Evolutionary conservation across 2,797 vertebrate genomes (phyloP).

Genomic region (Lepilemur septentrionalis): DNA sequence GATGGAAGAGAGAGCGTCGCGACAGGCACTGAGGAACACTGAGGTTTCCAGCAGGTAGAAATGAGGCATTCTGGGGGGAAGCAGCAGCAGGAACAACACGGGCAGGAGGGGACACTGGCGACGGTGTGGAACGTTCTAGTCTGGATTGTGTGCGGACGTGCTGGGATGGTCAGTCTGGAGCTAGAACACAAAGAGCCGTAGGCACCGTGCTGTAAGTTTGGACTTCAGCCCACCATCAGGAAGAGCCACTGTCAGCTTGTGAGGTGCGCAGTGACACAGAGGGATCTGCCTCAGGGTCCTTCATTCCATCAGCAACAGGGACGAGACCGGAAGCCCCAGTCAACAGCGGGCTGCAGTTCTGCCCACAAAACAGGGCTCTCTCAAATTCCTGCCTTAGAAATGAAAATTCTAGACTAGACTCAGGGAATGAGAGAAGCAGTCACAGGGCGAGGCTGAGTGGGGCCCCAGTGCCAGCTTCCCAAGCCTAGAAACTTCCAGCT

Average conservation of each 20-base stretch:
- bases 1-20: rapidly evolving
- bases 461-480: background rate
- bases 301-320: background rate
- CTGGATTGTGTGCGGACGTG: no score
- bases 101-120: background rate
- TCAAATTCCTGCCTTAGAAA: background rate
- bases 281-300: background rate
- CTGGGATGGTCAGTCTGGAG: background rate
- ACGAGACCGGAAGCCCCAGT: no score
- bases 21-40: rapidly evolving
- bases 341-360: background rate
- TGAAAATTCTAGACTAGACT: background rate
- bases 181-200: rapidly evolving
- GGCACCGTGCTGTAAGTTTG: no score
- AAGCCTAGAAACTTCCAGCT: background rate
- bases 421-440: background rate
- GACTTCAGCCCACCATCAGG: background rate
- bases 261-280: no score
- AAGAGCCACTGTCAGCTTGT: background rate
- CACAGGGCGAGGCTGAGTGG: background rate
- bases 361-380: background rate
- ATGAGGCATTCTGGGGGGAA: background rate
- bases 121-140: background rate
- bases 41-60: background rate
- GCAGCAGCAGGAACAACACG: background rate